These are phyloP conservation scores for Hylaeus volcanicus DNA, from an alignment of 1,140 invertebrate species.

Conservation along the genomic window DNA sequence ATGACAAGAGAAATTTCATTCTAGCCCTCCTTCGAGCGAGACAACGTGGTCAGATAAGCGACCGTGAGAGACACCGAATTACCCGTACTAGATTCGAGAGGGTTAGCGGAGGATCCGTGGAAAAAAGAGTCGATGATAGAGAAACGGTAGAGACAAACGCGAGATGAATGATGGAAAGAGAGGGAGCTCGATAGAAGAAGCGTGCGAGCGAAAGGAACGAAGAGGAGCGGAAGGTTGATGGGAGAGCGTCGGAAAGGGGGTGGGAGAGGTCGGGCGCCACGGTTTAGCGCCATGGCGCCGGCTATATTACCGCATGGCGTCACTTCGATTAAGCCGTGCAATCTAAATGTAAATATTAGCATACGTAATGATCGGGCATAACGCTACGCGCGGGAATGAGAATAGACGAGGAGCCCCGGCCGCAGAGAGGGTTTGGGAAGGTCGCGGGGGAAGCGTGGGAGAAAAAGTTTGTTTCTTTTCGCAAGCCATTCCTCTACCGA, in stretches of 20 bases:
- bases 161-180: neutral
- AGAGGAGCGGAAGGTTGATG: conserved; percentile 14
- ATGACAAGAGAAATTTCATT: no score
- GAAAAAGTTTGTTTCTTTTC: neutral
- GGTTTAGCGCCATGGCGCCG: conserved; percentile 78
- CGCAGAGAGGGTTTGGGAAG: conserved; percentile 17
- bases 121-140: conserved; percentile 30
- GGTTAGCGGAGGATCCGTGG: no score
- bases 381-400: conserved; percentile 60
- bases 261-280: conserved; percentile 68
- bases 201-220: conserved; percentile 5
- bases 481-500: conserved; percentile 12
- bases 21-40: no score
- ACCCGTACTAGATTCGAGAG: neutral
- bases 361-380: conserved; percentile 76
- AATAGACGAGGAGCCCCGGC: conserved; percentile 54
- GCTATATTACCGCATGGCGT: conserved; percentile 78
- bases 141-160: neutral
- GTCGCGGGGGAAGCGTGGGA: conserved; percentile 25
- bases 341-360: conserved; percentile 80
- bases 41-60: conserved; percentile 16
- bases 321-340: conserved; percentile 78
- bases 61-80: conserved; percentile 40
- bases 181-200: conserved; percentile 13
- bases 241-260: conserved; percentile 12